These are phyloP conservation scores for Prunella himalayana DNA, from an alignment of 2,113 vertebrate genomes.

Conservation along the genomic window DNA sequence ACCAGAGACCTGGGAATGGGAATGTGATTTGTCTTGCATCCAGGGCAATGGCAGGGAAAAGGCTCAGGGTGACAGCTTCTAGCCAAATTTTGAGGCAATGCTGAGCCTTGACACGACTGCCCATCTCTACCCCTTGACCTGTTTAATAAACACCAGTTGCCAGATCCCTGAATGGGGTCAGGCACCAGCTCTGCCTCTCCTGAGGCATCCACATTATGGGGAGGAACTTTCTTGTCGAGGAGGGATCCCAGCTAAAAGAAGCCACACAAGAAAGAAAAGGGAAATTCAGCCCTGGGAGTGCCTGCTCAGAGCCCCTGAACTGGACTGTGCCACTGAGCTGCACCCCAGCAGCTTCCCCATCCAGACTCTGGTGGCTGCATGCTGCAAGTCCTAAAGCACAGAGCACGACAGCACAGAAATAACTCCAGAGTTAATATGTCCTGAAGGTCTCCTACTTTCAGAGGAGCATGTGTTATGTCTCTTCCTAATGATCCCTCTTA, in stretches of 20 bases:
- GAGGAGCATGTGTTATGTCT: not conserved
- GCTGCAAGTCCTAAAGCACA: not conserved
- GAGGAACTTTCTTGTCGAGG: rapidly evolving
- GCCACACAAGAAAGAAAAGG: rapidly evolving
- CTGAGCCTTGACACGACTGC: not conserved
- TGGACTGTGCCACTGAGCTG: not conserved
- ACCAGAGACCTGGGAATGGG: not conserved
- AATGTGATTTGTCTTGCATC: not conserved
- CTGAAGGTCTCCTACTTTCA: not conserved
- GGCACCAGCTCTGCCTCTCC: not conserved
- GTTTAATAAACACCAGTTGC: not conserved
- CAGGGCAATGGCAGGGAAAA: not conserved
- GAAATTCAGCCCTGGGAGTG: not conserved
- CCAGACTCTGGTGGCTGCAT: not conserved
- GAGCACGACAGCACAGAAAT: not conserved
- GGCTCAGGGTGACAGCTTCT: not conserved
- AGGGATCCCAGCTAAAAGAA: not conserved
- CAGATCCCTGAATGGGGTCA: not conserved
- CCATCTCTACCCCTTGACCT: not conserved
- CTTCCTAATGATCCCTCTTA: not conserved
- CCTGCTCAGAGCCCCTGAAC: not conserved
- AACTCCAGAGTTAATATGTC: not conserved
- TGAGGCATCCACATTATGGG: not conserved
- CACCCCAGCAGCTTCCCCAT: not conserved
- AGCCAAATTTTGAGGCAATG: not conserved